phyloP scores from a whole-genome alignment of 2,797 vertebrate genomes.

The Decapterus maruadsi region DNA sequence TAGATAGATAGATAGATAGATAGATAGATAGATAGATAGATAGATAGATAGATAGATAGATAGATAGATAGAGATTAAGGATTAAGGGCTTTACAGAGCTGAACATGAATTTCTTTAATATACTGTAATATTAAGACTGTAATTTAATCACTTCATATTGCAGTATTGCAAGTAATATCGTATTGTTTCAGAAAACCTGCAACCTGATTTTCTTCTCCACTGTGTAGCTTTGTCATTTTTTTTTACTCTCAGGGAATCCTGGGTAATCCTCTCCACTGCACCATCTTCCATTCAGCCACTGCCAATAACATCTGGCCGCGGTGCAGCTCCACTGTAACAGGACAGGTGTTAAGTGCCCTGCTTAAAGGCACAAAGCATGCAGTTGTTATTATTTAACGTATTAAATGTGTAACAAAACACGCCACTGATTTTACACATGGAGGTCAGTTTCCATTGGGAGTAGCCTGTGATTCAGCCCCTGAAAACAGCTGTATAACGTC shows the following conservation, averaged over 20 bases:
- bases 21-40: conserved; percentile 35
- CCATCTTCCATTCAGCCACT: conserved; percentile 32
- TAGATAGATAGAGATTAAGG: conserved; percentile 29
- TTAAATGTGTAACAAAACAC: background rate
- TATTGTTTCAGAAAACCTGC: conserved; percentile 21
- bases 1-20: conserved; percentile 33
- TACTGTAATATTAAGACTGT: conserved; percentile 19
- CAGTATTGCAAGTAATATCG: background rate
- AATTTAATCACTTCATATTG: conserved; percentile 20
- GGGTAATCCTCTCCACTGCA: conserved; percentile 48
- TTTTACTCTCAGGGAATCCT: conserved; percentile 45
- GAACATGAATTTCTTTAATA: conserved; percentile 20
- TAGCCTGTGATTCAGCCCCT: background rate
- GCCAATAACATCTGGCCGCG: conserved; percentile 34
- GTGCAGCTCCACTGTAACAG: conserved; percentile 7
- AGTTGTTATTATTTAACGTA: background rate
- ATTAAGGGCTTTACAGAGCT: conserved; percentile 23
- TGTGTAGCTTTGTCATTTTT: conserved; percentile 10
- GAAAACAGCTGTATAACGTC: background rate
- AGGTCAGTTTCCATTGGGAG: background rate
- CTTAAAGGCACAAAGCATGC: conserved; percentile 13
- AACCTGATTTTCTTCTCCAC: conserved; percentile 23
- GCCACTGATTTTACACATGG: background rate
- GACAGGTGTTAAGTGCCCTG: background rate
- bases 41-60: conserved; percentile 33